phyloP scores from a whole-genome alignment of 2,888 invertebrate genomes.

The Trisateles emortualis region DNA sequence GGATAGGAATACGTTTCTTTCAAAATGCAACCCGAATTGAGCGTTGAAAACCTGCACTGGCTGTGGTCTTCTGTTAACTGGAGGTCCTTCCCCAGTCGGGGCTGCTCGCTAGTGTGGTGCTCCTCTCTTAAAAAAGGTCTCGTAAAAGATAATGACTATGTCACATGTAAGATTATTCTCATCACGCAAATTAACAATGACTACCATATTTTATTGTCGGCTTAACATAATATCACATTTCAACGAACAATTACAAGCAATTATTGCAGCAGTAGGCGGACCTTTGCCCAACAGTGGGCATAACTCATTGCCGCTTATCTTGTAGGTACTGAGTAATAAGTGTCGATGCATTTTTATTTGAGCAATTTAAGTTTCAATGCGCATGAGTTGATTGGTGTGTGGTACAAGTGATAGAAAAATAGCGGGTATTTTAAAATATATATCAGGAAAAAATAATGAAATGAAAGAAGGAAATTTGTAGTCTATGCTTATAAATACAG shows the following conservation, averaged over 20 bases:
- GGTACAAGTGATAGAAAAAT: slow-evolving; percentile 42
- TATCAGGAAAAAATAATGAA: too few species aligned
- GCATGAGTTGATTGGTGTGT: slow-evolving; percentile 63
- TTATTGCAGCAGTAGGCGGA: slow-evolving; percentile 33
- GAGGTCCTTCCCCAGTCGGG: too few species aligned
- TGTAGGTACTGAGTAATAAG: slow-evolving; percentile 34
- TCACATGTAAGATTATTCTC: not conserved
- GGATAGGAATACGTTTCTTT: too few species aligned
- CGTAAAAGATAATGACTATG: too few species aligned
- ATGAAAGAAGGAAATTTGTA: too few species aligned
- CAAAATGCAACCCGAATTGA: too few species aligned
- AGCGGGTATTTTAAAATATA: slow-evolving; percentile 22
- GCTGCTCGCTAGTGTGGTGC: not conserved
- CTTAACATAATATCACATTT: slow-evolving; percentile 31
- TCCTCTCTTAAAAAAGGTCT: too few species aligned
- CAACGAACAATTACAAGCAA: slow-evolving; percentile 39
- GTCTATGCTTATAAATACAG: too few species aligned
- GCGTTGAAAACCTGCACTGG: too few species aligned
- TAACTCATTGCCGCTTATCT: slow-evolving; percentile 34
- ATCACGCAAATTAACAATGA: slow-evolving; percentile 22
- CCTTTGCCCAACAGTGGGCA: slow-evolving; percentile 43
- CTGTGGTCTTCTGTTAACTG: too few species aligned
- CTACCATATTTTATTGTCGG: slow-evolving; percentile 18
- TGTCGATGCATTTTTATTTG: slow-evolving; percentile 75
- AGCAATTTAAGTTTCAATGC: slow-evolving; percentile 74